Evolutionary conservation across 2,888 invertebrate genomes (phyloP).

Genomic region (Drosophila buzzatii): DNA sequence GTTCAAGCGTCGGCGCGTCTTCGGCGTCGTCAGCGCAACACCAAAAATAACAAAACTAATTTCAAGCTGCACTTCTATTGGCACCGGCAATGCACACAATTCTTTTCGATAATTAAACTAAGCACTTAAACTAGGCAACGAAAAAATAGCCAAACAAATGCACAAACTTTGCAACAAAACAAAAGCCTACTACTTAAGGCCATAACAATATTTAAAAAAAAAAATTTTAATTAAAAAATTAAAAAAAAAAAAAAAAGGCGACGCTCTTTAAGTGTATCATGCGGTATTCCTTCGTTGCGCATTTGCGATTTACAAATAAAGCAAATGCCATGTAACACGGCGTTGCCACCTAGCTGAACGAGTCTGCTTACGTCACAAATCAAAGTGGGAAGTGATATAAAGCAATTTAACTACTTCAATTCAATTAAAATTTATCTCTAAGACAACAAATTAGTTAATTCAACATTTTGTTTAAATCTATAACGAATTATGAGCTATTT

Average conservation of each 20-base stretch:
- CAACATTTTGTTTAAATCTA: background rate
- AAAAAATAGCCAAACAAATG: background rate
- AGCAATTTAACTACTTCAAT: background rate
- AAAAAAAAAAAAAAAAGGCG: background rate
- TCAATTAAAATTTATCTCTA: background rate
- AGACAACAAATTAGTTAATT: background rate
- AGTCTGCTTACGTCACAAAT: background rate
- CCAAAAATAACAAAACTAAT: background rate
- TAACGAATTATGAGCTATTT: background rate
- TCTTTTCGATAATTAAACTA: background rate
- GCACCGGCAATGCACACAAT: too few species aligned
- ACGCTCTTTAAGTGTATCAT: background rate
- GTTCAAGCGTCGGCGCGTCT: too few species aligned
- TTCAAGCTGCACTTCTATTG: background rate
- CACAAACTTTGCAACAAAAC: background rate
- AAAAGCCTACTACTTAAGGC: background rate
- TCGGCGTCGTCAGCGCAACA: background rate
- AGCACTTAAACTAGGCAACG: background rate
- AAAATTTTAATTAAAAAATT: background rate
- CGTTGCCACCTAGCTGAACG: conserved; percentile 37
- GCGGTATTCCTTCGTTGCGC: background rate
- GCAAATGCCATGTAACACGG: background rate
- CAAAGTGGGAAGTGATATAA: background rate
- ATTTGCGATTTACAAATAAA: conserved; percentile 10
- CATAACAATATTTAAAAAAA: background rate